Conservation (phyloP, 2,888 invertebrate species). For the Chymomyza amoena region DNA sequence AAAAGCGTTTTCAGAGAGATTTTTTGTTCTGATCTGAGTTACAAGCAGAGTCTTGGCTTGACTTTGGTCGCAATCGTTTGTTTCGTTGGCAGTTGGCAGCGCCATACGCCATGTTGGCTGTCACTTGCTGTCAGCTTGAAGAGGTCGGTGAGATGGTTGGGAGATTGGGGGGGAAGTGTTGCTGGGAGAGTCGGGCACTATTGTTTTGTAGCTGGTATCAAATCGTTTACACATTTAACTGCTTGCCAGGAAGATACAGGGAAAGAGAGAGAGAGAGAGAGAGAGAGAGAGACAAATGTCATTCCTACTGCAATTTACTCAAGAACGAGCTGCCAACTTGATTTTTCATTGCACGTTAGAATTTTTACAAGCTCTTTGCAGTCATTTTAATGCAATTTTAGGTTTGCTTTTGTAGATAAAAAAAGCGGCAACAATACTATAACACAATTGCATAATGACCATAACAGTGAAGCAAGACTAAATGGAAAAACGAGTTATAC, state of each 20-base stretch:
- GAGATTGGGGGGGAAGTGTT: neutral
- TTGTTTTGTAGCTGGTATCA: neutral
- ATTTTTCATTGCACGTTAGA: neutral
- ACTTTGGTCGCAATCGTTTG: conserved; percentile 40
- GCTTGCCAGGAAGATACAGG: neutral
- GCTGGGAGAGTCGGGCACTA: neutral
- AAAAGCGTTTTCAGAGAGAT: neutral
- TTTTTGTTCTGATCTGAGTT: neutral
- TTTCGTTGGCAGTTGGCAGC: conserved; percentile 48
- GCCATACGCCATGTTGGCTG: conserved; percentile 67
- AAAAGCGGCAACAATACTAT: neutral
- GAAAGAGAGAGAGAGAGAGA: neutral
- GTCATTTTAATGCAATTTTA: neutral
- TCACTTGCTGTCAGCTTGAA: conserved; percentile 62
- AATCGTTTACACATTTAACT: neutral
- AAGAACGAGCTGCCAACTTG: neutral
- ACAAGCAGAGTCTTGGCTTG: neutral
- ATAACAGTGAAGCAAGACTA: neutral
- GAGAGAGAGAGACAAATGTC: neutral
- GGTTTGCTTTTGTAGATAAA: neutral
- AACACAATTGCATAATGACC: neutral
- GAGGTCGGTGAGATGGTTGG: neutral
- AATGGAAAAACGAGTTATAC: too few species aligned
- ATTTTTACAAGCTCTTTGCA: neutral
- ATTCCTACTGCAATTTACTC: neutral